A percentile compares a stretch with the other conserved stretches of the same genome.
These are phyloP conservation scores for Drosophila mayri DNA, from an alignment of 1,140 invertebrate species.

Conservation along the genomic window DNA sequence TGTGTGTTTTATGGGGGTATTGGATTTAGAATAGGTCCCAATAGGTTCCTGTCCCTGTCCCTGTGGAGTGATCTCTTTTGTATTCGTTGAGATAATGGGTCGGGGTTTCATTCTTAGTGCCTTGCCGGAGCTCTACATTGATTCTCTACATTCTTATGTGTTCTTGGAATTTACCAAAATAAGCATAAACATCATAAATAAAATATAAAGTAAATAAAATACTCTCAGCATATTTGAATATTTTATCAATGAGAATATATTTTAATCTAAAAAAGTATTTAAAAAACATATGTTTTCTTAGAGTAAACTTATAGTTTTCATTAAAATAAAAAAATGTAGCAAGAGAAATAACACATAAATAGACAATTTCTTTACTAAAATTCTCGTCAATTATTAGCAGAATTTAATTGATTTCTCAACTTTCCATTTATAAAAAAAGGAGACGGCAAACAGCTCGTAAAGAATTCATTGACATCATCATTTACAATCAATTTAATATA, in stretches of 20 bases:
- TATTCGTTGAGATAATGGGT: slow-evolving; percentile 5
- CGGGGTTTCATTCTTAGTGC: neutral
- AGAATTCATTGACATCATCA: neutral
- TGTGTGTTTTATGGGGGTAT: slow-evolving; percentile 32
- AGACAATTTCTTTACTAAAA: too few relatives aligned
- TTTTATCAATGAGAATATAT: neutral
- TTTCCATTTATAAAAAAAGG: neutral
- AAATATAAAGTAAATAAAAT: neutral
- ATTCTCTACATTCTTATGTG: neutral
- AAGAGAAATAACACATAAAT: too few relatives aligned
- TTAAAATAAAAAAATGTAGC: too few relatives aligned
- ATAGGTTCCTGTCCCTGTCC: neutral
- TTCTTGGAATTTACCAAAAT: slow-evolving; percentile 2
- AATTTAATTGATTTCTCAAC: too few relatives aligned
- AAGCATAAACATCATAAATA: neutral
- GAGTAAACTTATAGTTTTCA: too few relatives aligned
- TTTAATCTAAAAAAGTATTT: neutral
- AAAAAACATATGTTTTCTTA: too few relatives aligned
- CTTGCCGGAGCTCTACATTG: neutral
- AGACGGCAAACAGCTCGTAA: too few relatives aligned
- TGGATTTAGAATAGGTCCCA: slow-evolving; percentile 16
- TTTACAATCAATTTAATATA: neutral
- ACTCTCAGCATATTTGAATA: neutral
- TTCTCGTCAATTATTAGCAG: too few relatives aligned
- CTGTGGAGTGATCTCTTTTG: slow-evolving; percentile 10